Conservation (phyloP, 2,888 invertebrate genomes). For the Tromatobia lineatoria region DNA sequence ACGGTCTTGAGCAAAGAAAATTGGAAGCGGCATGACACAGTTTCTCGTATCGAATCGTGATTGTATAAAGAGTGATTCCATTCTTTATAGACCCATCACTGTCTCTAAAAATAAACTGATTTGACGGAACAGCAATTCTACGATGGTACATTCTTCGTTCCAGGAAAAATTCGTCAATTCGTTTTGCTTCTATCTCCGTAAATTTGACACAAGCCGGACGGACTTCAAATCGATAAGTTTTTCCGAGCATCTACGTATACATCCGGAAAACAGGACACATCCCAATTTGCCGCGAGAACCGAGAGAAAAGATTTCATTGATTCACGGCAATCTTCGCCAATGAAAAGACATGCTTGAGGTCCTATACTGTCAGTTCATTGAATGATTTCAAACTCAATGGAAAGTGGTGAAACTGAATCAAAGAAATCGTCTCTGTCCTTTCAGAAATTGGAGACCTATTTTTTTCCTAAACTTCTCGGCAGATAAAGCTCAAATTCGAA, state of each 20-base stretch:
- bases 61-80: background rate
- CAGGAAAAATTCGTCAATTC: background rate
- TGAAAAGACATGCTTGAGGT: too few relatives aligned
- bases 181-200: background rate
- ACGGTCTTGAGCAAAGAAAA: background rate
- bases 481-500: too few relatives aligned
- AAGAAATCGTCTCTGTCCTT: too few relatives aligned
- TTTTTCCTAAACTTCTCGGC: too few relatives aligned
- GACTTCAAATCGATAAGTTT: constrained; percentile 10
- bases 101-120: background rate
- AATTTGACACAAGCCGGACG: constrained; percentile 10
- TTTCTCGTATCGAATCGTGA: background rate
- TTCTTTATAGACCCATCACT: background rate
- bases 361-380: too few relatives aligned
- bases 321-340: too few relatives aligned
- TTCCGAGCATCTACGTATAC: background rate
- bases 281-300: too few relatives aligned
- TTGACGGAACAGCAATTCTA: background rate
- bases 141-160: background rate
- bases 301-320: too few relatives aligned
- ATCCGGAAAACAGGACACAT: background rate
- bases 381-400: too few relatives aligned
- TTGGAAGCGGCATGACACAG: background rate
- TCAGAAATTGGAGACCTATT: too few relatives aligned
- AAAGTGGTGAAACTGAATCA: too few relatives aligned